phyloP scores from a whole-genome alignment of 2,113 vertebrate species.

The Eretmochelys imbricata region DNA sequence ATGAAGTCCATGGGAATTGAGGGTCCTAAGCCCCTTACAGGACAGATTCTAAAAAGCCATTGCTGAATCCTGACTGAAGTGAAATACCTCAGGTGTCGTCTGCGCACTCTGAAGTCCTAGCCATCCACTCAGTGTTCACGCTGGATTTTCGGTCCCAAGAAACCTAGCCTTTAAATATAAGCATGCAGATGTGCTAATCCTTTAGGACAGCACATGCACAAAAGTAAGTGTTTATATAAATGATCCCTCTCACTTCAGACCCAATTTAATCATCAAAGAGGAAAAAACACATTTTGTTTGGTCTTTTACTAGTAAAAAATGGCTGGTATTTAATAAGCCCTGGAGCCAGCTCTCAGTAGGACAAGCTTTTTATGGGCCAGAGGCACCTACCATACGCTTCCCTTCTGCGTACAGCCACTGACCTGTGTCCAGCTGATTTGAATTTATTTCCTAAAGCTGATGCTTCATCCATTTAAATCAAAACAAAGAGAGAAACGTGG shows the following conservation, averaged over 20 bases:
- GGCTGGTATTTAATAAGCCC: constrained; percentile 77
- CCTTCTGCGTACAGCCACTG: constrained; percentile 38
- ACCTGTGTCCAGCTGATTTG: constrained; percentile 61
- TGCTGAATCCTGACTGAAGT: background rate
- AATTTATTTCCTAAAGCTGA: constrained; percentile 64
- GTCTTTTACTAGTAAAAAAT: constrained; percentile 75
- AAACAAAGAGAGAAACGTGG: constrained; percentile 41
- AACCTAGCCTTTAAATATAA: constrained; percentile 20
- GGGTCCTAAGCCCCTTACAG: background rate
- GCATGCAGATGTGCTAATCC: constrained; percentile 35
- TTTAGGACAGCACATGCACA: constrained; percentile 53
- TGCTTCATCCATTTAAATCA: constrained; percentile 38
- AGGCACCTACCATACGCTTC: constrained; percentile 19
- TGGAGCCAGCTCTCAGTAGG: constrained; percentile 78
- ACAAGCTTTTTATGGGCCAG: constrained; percentile 62
- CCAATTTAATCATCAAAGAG: constrained; percentile 69
- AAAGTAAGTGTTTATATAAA: constrained; percentile 70
- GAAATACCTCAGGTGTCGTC: background rate
- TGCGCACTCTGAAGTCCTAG: background rate
- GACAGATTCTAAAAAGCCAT: background rate
- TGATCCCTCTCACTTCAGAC: constrained; percentile 55
- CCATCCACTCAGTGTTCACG: background rate
- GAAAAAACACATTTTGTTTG: constrained; percentile 78
- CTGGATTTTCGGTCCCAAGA: constrained; percentile 13
- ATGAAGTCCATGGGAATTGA: background rate